phyloP scores from a whole-genome alignment of 1,140 invertebrate genomes.

The Leptinotarsa undecemlineata region DNA sequence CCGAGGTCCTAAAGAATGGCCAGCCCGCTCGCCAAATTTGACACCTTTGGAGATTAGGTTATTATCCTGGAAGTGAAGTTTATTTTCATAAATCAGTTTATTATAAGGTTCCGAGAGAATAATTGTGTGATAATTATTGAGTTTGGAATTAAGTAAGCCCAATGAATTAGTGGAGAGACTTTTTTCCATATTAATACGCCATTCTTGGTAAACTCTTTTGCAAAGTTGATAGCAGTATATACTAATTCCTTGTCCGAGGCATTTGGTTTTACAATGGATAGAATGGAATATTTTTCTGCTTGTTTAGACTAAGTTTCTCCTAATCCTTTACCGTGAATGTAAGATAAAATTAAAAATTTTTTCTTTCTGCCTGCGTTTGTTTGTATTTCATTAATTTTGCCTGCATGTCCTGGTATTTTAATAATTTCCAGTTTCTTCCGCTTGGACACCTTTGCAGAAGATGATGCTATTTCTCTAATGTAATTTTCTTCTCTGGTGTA shows the following conservation, averaged over 20 bases:
- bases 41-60: background rate
- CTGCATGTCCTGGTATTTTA: background rate
- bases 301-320: background rate
- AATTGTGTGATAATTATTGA: background rate
- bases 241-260: background rate
- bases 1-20: too few species aligned
- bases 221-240: background rate
- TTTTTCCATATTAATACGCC: background rate
- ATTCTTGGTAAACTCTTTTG: background rate
- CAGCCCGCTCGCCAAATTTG: too few species aligned
- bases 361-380: background rate
- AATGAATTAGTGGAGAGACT: background rate
- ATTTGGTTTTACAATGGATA: conserved; percentile 1
- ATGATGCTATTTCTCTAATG: conserved; percentile 4
- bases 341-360: background rate
- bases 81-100: background rate
- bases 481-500: background rate
- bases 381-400: background rate
- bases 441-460: background rate
- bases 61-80: background rate
- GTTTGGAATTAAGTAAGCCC: background rate
- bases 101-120: background rate
- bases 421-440: background rate
- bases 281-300: background rate
- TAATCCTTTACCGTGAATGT: background rate